Conservation (phyloP, 2,888 invertebrate species). For the Perithous albicinctus region DNA sequence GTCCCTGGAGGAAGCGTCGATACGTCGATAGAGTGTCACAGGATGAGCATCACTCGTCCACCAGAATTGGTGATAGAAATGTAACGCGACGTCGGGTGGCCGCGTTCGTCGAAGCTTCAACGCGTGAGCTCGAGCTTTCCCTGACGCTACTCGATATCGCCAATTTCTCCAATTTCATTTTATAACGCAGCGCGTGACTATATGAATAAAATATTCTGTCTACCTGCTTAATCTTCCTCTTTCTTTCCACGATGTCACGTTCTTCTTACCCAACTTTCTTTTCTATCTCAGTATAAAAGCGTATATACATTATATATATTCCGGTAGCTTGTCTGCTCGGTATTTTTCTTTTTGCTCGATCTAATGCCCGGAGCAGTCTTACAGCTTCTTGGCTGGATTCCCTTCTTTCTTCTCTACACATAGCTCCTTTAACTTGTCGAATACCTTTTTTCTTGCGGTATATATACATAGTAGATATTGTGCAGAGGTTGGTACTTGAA, state of each 20-base stretch:
- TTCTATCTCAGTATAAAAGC: slow-evolving; percentile 9
- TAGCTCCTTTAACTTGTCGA: background rate
- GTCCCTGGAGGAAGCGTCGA: slow-evolving; percentile 16
- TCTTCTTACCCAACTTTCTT: slow-evolving; percentile 13
- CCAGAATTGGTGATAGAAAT: slow-evolving; percentile 6
- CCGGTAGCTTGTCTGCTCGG: background rate
- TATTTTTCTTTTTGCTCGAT: slow-evolving; percentile 4
- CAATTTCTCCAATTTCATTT: slow-evolving; percentile 11
- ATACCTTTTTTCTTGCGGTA: background rate
- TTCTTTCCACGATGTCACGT: background rate
- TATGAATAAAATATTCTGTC: slow-evolving; percentile 20
- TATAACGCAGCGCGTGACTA: slow-evolving; percentile 8
- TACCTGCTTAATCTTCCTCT: slow-evolving; percentile 17
- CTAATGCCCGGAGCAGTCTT: slow-evolving; percentile 12
- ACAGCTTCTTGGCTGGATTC: slow-evolving; percentile 6
- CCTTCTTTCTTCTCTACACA: slow-evolving; percentile 7
- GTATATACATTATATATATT: slow-evolving; percentile 3
- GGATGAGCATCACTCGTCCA: background rate
- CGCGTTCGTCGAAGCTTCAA: background rate
- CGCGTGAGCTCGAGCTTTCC: background rate
- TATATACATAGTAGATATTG: background rate
- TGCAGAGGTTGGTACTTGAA: background rate
- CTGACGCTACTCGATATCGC: background rate
- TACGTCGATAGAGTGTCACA: slow-evolving; percentile 17
- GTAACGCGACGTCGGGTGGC: slow-evolving; percentile 3